Evolutionary conservation across 2,797 vertebrate species (phyloP).

Genomic region (Clamator glandarius): DNA sequence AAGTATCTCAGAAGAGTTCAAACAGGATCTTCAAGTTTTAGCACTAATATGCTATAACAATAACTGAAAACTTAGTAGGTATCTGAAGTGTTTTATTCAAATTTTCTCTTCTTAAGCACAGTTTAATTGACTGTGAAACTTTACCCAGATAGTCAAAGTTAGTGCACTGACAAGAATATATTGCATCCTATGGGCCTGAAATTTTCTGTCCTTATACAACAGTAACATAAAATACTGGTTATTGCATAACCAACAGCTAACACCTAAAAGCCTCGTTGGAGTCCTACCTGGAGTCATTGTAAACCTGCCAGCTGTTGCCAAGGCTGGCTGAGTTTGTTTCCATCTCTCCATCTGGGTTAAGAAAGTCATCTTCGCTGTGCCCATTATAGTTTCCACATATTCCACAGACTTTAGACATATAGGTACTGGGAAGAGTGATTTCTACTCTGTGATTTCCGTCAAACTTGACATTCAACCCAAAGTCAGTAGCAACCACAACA

Average conservation of each 20-base stretch:
- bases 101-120: not conserved
- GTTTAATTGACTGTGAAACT: not conserved
- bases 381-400: slow-evolving; percentile 74
- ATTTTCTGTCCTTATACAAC: not conserved
- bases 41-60: not conserved
- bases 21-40: not conserved
- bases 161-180: not conserved
- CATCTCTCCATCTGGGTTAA: slow-evolving; percentile 70
- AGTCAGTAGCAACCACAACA: slow-evolving; percentile 49
- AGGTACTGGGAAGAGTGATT: slow-evolving; percentile 62
- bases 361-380: slow-evolving; percentile 60
- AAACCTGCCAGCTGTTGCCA: slow-evolving; percentile 74
- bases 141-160: not conserved
- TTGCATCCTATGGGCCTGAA: not conserved
- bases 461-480: slow-evolving; percentile 62
- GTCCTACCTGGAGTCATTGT: slow-evolving; percentile 68
- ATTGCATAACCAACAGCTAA: not conserved
- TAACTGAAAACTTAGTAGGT: not conserved
- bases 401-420: slow-evolving; percentile 68
- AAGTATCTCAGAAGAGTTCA: not conserved
- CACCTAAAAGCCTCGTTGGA: not conserved
- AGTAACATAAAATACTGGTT: not conserved
- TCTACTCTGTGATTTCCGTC: slow-evolving; percentile 70
- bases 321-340: slow-evolving; percentile 62
- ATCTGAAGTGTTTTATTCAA: not conserved